Evolutionary conservation across 1,140 invertebrate species (phyloP).

Genomic region (Drosophila nasuta): DNA sequence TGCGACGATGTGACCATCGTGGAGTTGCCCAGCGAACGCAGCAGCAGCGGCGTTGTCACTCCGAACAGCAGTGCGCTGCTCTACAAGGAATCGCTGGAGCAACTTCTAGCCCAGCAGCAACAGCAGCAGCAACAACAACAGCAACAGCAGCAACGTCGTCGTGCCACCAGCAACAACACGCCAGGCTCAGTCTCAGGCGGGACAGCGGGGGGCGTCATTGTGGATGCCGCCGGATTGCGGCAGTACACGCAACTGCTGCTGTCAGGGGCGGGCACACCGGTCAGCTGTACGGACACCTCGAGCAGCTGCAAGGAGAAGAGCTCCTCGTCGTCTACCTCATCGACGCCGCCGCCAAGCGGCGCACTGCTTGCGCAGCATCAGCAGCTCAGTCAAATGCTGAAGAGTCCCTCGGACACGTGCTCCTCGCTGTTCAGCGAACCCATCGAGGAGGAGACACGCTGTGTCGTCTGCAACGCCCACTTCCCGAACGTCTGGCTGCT

Average conservation of each 20-base stretch:
- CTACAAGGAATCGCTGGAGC: constrained; percentile 81
- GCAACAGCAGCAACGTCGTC: background rate
- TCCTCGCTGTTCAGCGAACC: constrained; percentile 83
- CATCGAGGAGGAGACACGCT: constrained; percentile 85
- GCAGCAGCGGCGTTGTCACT: constrained; percentile 29
- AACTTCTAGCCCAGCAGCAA: constrained; percentile 65
- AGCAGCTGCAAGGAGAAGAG: constrained; percentile 84
- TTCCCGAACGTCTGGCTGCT: constrained; percentile 93
- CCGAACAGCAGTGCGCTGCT: constrained; percentile 63
- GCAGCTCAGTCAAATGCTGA: constrained; percentile 76
- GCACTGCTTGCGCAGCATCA: constrained; percentile 69
- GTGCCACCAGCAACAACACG: background rate
- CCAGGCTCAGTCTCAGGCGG: background rate
- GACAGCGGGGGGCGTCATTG: constrained; percentile 43
- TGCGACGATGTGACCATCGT: constrained; percentile 71
- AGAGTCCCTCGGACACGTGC: constrained; percentile 81
- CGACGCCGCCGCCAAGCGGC: constrained; percentile 75
- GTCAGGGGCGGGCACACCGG: constrained; percentile 52
- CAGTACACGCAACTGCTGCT: constrained; percentile 75
- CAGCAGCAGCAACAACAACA: constrained; percentile 37
- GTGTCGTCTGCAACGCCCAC: constrained; percentile 91
- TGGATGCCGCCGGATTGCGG: constrained; percentile 64
- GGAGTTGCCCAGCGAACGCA: constrained; percentile 62
- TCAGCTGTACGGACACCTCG: constrained; percentile 63
- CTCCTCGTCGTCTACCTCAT: constrained; percentile 84